phyloP scores from a whole-genome alignment of 2,888 invertebrate species.

The Platypus cylindrus region DNA sequence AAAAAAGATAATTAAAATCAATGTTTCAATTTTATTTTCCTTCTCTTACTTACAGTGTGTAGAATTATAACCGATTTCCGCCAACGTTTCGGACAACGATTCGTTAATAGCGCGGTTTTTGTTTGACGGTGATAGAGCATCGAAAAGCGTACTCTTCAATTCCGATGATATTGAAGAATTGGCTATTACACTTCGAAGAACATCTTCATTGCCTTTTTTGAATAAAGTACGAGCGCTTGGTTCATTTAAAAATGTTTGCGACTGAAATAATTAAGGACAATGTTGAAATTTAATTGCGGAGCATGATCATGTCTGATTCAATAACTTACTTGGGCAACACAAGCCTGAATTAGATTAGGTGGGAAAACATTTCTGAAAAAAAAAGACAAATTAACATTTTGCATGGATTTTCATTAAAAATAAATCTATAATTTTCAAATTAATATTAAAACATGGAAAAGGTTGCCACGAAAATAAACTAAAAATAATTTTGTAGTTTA shows the following conservation, averaged over 20 bases:
- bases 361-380: slow-evolving; percentile 81
- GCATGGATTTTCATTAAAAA: too few relatives aligned
- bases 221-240: slow-evolving; percentile 16
- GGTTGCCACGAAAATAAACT: too few relatives aligned
- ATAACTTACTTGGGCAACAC: slow-evolving; percentile 55
- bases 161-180: slow-evolving; percentile 11
- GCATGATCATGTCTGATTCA: neutral
- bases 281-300: neutral
- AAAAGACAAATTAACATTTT: too few relatives aligned
- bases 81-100: slow-evolving; percentile 6
- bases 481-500: too few relatives aligned
- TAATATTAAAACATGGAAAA: too few relatives aligned
- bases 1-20: too few relatives aligned
- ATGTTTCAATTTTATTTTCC: too few relatives aligned
- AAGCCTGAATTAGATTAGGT: slow-evolving; percentile 79
- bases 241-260: slow-evolving; percentile 22
- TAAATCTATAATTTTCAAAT: too few relatives aligned
- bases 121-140: slow-evolving; percentile 6
- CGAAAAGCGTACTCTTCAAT: slow-evolving; percentile 10
- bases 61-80: slow-evolving; percentile 11
- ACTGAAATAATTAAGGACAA: slow-evolving; percentile 17
- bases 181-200: slow-evolving; percentile 11
- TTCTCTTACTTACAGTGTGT: slow-evolving; percentile 14
- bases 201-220: slow-evolving; percentile 10
- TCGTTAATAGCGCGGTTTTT: slow-evolving; percentile 9